These are phyloP conservation scores for Lepidonotus clava DNA, from an alignment of 2,888 invertebrate genomes.

Conservation along the genomic window DNA sequence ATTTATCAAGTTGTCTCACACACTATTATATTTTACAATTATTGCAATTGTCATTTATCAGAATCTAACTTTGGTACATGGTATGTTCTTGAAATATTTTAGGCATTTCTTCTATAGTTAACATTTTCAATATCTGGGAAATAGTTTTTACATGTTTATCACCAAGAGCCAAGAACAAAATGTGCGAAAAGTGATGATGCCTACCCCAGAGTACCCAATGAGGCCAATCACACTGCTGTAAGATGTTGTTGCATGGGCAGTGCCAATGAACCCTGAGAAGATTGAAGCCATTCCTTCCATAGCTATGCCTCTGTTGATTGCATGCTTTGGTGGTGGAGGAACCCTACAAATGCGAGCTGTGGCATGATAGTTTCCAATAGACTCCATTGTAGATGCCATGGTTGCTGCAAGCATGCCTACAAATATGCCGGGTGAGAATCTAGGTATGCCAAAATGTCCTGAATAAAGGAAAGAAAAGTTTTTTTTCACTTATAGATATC, in stretches of 20 bases:
- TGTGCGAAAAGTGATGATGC: too few species aligned
- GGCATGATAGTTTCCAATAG: conserved; percentile 43
- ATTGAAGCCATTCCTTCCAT: conserved; percentile 38
- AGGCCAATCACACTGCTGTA: conserved; percentile 52
- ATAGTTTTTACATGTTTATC: too few species aligned
- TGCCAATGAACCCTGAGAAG: conserved; percentile 46
- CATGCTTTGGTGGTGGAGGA: conserved; percentile 8
- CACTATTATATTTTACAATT: too few species aligned
- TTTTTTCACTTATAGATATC: too few species aligned
- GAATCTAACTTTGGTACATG: too few species aligned
- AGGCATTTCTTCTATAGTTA: too few species aligned
- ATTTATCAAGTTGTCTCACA: too few species aligned
- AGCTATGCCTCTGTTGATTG: conserved; percentile 47
- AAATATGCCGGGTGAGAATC: neutral
- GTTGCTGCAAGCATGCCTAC: conserved; percentile 5
- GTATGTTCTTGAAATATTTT: too few species aligned
- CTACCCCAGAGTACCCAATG: conserved; percentile 53
- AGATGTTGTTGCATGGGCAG: conserved; percentile 41
- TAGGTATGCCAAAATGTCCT: conserved; percentile 40
- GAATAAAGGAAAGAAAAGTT: too few species aligned
- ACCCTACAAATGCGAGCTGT: conserved; percentile 26
- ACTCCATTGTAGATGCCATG: conserved; percentile 23
- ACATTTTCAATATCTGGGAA: too few species aligned
- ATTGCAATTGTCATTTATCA: too few species aligned
- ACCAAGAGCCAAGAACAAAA: too few species aligned